Evolutionary conservation across 1,140 invertebrate genomes (phyloP), one percentile per base, ranked within the genome.

Genomic region (Drosophila asahinai): DNA sequence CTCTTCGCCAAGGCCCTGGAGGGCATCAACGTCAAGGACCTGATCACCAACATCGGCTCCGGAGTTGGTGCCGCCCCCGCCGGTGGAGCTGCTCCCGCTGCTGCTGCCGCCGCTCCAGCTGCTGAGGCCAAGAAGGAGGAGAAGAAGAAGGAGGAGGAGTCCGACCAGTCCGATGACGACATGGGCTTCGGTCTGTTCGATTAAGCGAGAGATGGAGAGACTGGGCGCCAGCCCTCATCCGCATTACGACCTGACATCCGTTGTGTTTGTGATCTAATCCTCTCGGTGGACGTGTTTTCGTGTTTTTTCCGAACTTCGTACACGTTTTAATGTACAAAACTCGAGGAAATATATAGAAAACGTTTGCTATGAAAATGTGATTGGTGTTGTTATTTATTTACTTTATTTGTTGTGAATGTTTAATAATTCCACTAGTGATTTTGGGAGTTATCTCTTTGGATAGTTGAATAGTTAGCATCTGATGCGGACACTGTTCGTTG

Each of bases 1-100:
- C 95, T 99, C 33, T 99, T 99, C 94, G 98, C 98, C 71, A 99
- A 99, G 93, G 98, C 98, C 48, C 94, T 99, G 59, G 98, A 99
- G 94, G 97, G 97, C 66, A 94, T 99, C 62, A 98, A 99, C 92
- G 95, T 99, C 33, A 98, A 98, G 93, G 97, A 98, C 52, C 94
- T 99, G 80, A 98, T 99, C 93, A 97, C 97, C 59, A 99, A 98
- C 93, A 97, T 99, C 84, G 97, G 98, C 22, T 97, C 97, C 63
- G 98, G 98, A 67, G 98, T 97, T 75, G 98, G 98, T 79, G 94
- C 96, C 87, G 97, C 96, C 47, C 95, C 96, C 66, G 95, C 96
- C 78, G 96, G 95, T 80, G 97, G 95, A 76, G 95, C 94, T 78
- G 95, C 95, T 68, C 93, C 94, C 72, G 94, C 94, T 45, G 94